Conservation (phyloP, 23 tunicate genomes). For the Ciona savignyi region DNA sequence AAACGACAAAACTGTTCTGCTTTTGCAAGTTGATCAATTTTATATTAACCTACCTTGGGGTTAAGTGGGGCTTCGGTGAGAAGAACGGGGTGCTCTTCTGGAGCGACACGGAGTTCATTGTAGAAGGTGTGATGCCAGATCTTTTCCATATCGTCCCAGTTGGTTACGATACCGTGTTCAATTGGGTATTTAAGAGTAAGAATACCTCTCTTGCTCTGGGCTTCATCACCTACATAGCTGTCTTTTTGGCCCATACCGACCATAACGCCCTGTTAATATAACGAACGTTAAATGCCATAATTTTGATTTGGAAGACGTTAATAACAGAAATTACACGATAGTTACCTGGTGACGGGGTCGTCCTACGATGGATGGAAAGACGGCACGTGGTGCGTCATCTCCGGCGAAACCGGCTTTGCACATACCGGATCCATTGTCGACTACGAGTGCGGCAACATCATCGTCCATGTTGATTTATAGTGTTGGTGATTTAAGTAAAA, state of each 20-base stretch:
- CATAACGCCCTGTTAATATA: constrained; percentile 14
- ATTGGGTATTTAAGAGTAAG: neutral
- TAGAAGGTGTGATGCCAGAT: neutral
- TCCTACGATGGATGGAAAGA: neutral
- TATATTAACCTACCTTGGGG: constrained; percentile 2
- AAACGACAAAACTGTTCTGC: too few species aligned
- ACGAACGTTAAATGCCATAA: too few species aligned
- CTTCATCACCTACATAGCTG: constrained; percentile 12
- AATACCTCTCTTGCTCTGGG: neutral
- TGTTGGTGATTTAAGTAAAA: too few species aligned
- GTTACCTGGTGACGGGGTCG: constrained; percentile 2
- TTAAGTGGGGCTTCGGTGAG: neutral
- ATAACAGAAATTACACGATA: too few species aligned
- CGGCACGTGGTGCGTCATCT: neutral
- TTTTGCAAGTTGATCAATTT: too few species aligned
- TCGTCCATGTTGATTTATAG: neutral
- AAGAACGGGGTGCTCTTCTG: neutral
- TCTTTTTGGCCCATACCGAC: constrained; percentile 24
- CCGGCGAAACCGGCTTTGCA: constrained; percentile 1
- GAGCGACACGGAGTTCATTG: neutral
- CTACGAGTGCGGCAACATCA: constrained; percentile 2
- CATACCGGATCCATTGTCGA: constrained; percentile 1
- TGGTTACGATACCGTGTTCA: neutral
- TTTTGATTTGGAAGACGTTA: too few species aligned
- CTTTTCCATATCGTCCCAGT: neutral